phyloP scores from a whole-genome alignment of 2,113 vertebrate species.

The Barnardius zonarius region DNA sequence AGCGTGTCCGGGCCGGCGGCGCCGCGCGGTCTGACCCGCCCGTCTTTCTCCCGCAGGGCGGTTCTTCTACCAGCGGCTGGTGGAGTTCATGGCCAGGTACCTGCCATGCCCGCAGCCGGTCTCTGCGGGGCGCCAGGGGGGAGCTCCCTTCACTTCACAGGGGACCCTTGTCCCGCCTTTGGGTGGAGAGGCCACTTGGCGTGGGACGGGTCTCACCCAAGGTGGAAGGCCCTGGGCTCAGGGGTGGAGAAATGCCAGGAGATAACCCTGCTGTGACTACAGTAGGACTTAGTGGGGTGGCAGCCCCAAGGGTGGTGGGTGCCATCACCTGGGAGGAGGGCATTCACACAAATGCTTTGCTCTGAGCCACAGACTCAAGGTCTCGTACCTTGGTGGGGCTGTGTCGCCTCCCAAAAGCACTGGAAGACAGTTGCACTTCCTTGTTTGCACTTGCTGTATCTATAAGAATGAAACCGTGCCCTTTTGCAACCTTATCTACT shows the following conservation, averaged over 20 bases:
- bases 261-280: background rate
- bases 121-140: fast-evolving
- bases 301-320: no score
- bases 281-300: background rate
- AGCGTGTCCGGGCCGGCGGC: no score
- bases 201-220: background rate
- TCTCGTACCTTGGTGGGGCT: fast-evolving
- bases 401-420: background rate
- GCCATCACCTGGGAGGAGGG: fast-evolving
- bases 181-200: background rate
- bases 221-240: background rate
- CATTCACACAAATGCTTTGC: background rate
- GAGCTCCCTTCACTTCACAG: fast-evolving
- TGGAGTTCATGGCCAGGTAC: slow-evolving; percentile 97
- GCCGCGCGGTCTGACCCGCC: background rate
- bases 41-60: slow-evolving; percentile 70
- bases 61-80: slow-evolving; percentile 95
- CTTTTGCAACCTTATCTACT: background rate
- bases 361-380: background rate
- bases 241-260: background rate
- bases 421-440: no score
- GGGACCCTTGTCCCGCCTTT: background rate
- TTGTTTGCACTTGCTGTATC: background rate
- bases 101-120: background rate
- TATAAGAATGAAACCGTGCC: background rate